These are phyloP conservation scores for Perccottus glenii DNA, from an alignment of 2,113 vertebrate species.

Conservation along the genomic window DNA sequence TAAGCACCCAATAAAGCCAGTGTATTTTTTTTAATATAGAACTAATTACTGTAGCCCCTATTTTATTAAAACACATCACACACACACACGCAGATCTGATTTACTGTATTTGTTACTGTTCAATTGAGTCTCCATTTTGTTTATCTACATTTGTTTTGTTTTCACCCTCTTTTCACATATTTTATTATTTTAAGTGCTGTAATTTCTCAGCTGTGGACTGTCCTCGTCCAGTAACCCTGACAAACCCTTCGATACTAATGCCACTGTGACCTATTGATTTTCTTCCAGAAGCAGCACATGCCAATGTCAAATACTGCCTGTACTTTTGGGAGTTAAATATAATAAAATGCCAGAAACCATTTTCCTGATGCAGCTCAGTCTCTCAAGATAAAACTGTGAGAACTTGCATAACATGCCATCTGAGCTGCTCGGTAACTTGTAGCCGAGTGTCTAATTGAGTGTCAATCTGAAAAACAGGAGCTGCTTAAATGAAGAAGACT, in stretches of 20 bases:
- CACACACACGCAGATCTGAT: too few relatives aligned
- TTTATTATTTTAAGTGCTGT: background rate
- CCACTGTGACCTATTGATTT: background rate
- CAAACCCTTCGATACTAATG: background rate
- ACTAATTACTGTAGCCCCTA: too few relatives aligned
- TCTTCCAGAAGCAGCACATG: conserved; percentile 6
- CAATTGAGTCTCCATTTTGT: too few relatives aligned
- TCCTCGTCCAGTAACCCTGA: background rate
- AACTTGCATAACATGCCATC: conserved; percentile 45
- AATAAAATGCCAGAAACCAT: background rate
- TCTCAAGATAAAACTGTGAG: conserved; percentile 6
- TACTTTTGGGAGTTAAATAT: background rate
- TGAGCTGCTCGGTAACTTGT: conserved; percentile 33
- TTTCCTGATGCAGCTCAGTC: conserved; percentile 2
- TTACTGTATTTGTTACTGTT: too few relatives aligned
- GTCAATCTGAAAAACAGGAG: conserved; percentile 42
- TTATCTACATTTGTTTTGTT: too few relatives aligned
- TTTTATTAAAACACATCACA: too few relatives aligned
- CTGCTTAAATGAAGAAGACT: conserved; percentile 25
- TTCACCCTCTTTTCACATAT: too few relatives aligned
- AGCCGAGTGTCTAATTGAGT: conserved; percentile 33
- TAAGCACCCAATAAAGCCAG: too few relatives aligned
- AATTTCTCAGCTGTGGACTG: background rate
- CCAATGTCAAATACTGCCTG: conserved; percentile 1
- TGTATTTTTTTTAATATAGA: too few relatives aligned